phyloP scores from a whole-genome alignment of 2,888 invertebrate species.

The Eupithecia inturbata region DNA sequence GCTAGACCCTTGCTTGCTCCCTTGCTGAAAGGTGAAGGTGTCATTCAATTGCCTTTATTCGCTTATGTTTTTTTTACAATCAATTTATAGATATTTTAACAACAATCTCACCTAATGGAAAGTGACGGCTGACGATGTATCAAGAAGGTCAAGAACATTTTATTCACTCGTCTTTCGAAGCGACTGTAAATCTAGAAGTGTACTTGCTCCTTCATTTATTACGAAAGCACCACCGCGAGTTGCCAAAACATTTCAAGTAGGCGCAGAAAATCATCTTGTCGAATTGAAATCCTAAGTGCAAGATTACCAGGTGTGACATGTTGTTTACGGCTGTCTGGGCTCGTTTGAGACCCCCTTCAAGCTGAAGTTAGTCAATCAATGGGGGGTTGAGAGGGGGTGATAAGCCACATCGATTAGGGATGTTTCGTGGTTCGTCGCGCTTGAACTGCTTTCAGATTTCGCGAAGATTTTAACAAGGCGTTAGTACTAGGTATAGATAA shows the following conservation, averaged over 20 bases:
- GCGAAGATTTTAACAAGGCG: constrained; percentile 10
- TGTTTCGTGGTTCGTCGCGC: constrained; percentile 26
- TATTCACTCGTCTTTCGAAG: background rate
- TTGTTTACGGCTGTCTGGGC: constrained; percentile 76
- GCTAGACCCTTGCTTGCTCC: no score
- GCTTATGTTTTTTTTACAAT: no score
- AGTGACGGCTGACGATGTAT: background rate
- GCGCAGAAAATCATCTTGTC: constrained; percentile 23
- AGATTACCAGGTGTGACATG: constrained; percentile 60
- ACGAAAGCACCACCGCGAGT: constrained; percentile 5
- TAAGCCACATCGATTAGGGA: constrained; percentile 39
- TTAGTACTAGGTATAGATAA: background rate
- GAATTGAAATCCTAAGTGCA: constrained; percentile 35
- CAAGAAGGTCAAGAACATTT: background rate
- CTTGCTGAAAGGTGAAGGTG: background rate
- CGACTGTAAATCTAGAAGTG: background rate
- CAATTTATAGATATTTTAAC: no score
- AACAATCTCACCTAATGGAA: background rate
- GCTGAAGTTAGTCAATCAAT: constrained; percentile 50
- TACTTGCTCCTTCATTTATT: background rate
- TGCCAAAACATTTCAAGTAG: constrained; percentile 29
- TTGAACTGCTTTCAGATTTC: constrained; percentile 34
- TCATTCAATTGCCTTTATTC: background rate
- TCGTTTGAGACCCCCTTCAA: constrained; percentile 62
- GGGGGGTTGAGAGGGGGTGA: constrained; percentile 53